Conservation (phyloP, 2,797 vertebrate species). For the Dendrocincla fuliginosa region DNA sequence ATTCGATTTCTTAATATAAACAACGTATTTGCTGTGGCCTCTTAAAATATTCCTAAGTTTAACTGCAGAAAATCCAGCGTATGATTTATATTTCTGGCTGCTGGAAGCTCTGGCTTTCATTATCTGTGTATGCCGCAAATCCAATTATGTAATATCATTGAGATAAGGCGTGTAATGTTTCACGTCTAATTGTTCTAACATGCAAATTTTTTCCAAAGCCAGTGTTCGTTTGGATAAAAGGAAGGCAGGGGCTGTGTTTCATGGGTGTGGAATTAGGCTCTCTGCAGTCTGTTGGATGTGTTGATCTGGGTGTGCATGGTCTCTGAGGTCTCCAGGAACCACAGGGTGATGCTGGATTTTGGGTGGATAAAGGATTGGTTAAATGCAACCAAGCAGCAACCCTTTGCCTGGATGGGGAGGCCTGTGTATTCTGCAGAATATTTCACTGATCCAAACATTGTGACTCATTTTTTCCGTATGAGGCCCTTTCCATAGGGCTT, state of each 20-base stretch:
- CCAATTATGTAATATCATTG: slow-evolving; percentile 36
- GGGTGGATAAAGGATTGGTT: background rate
- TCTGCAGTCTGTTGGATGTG: background rate
- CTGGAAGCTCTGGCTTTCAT: slow-evolving; percentile 31
- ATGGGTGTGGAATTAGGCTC: accelerated
- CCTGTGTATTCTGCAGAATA: background rate
- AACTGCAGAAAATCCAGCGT: background rate
- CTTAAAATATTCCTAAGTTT: slow-evolving; percentile 47
- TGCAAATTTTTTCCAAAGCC: background rate
- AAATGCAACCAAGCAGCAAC: background rate
- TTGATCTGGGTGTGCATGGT: background rate
- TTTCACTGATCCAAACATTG: background rate
- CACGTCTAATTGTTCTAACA: slow-evolving; percentile 44
- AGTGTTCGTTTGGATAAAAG: accelerated
- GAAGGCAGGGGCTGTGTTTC: background rate
- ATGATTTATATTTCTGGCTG: slow-evolving; percentile 32
- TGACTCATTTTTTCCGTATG: accelerated
- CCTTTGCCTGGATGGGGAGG: background rate
- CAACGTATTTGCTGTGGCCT: slow-evolving; percentile 42
- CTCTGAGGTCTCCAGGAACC: background rate
- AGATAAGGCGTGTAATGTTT: slow-evolving; percentile 51
- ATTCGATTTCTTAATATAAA: slow-evolving; percentile 74
- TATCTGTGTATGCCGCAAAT: background rate
- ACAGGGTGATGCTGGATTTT: background rate
- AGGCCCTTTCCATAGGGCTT: background rate